Percentiles rank a stretch among this genome's conserved stretches.
phyloP scores from a whole-genome alignment of 2,888 invertebrate species.

The Microplitis manilae region DNA sequence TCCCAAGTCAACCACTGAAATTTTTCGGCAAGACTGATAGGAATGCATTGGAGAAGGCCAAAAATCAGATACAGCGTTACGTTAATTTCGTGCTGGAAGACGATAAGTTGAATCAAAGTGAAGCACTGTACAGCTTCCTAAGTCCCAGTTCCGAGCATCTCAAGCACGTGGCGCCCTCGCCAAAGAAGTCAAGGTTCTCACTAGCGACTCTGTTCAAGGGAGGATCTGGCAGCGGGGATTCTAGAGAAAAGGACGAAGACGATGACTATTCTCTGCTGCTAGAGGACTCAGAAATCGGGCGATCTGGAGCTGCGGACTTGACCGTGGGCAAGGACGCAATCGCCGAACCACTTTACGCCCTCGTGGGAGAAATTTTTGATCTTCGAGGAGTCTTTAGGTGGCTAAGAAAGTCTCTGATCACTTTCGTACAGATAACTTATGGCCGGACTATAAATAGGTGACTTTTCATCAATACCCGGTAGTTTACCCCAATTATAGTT shows the following conservation, averaged over 20 bases:
- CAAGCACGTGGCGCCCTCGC: conserved; percentile 83
- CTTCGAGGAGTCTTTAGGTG: conserved; percentile 91
- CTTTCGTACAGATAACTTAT: conserved; percentile 92
- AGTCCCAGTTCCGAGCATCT: conserved; percentile 93
- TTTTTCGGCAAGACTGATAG: conserved; percentile 89
- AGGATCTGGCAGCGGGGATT: conserved; percentile 75
- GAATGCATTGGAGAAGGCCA: conserved; percentile 86
- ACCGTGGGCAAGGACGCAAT: conserved; percentile 83
- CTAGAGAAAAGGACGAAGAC: conserved; percentile 84
- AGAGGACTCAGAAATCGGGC: conserved; percentile 73
- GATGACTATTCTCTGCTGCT: conserved; percentile 86
- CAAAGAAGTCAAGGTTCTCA: conserved; percentile 90
- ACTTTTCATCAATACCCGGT: conserved; percentile 43
- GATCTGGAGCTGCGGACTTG: conserved; percentile 66
- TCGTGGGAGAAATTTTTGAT: conserved; percentile 92
- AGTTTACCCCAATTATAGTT: conserved; percentile 59
- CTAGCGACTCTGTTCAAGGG: conserved; percentile 90
- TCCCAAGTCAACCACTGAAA: conserved; percentile 87
- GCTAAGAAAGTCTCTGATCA: conserved; percentile 88
- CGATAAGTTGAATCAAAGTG: conserved; percentile 89
- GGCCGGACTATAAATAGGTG: conserved; percentile 92
- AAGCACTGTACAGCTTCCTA: conserved; percentile 91
- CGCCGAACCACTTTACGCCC: conserved; percentile 90
- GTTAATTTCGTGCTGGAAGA: conserved; percentile 89
- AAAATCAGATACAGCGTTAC: conserved; percentile 87